Conservation (phyloP, 2,797 vertebrate species). For the Euthynnus affinis region DNA sequence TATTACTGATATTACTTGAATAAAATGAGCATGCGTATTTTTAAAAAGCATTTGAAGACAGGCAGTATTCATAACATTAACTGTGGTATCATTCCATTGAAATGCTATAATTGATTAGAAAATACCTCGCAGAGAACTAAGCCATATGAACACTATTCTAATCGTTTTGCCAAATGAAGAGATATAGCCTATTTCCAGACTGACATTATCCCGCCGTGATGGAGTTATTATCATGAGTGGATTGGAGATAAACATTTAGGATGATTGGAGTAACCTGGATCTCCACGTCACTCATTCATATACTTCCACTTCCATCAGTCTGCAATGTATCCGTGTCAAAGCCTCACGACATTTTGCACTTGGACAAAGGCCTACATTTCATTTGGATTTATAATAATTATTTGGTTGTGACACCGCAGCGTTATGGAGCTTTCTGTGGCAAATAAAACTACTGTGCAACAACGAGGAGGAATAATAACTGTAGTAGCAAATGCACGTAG, state of each 20-base stretch:
- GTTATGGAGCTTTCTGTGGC: background rate
- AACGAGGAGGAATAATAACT: background rate
- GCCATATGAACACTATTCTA: conserved; percentile 80
- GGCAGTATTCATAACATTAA: conserved; percentile 78
- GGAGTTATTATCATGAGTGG: conserved; percentile 79
- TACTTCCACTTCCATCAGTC: conserved; percentile 50
- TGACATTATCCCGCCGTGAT: conserved; percentile 73
- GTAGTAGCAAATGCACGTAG: background rate
- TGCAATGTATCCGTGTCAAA: conserved; percentile 50
- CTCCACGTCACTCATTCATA: conserved; percentile 72
- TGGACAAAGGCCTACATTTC: conserved; percentile 11
- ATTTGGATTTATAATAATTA: conserved; percentile 8
- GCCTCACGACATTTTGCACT: conserved; percentile 32
- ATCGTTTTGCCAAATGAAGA: conserved; percentile 81
- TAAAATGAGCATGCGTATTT: conserved; percentile 60
- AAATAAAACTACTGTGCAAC: conserved; percentile 1
- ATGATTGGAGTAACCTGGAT: conserved; percentile 77
- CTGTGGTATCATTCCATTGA: conserved; percentile 77
- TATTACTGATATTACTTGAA: conserved; percentile 63
- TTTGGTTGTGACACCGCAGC: background rate
- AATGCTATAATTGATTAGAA: conserved; percentile 82
- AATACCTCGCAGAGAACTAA: conserved; percentile 69
- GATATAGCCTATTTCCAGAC: conserved; percentile 74
- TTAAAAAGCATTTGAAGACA: conserved; percentile 49
- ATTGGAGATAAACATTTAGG: conserved; percentile 79